Evolutionary conservation across 2,888 invertebrate species (phyloP).

Genomic region (Amphimallon solstitiale): DNA sequence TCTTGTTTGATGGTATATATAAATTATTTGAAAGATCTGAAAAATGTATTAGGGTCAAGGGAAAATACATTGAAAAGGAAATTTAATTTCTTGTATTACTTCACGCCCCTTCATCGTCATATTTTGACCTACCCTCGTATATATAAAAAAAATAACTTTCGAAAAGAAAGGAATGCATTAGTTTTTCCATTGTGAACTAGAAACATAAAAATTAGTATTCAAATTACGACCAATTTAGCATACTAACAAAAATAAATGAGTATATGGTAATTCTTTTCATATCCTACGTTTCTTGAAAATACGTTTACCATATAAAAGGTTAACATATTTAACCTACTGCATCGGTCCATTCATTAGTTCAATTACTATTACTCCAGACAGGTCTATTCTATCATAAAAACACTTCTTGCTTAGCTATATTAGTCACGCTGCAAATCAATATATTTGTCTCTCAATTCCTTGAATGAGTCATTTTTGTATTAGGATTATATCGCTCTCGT

Average conservation of each 20-base stretch:
- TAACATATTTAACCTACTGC: slow-evolving; percentile 15
- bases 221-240: too few species aligned
- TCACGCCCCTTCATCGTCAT: too few species aligned
- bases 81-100: too few species aligned
- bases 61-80: too few species aligned
- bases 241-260: not conserved
- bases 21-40: too few species aligned
- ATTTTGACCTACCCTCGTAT: too few species aligned
- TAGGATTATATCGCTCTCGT: not conserved
- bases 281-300: not conserved
- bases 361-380: slow-evolving; percentile 7
- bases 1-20: too few species aligned
- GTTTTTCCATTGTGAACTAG: too few species aligned
- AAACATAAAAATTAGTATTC: too few species aligned
- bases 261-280: slow-evolving; percentile 6
- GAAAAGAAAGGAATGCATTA: too few species aligned
- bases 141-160: too few species aligned
- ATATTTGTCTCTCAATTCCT: slow-evolving; percentile 1
- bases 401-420: not conserved
- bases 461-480: not conserved
- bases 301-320: not conserved
- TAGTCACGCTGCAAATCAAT: slow-evolving; percentile 27
- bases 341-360: slow-evolving; percentile 1
- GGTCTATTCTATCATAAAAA: slow-evolving; percentile 14
- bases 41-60: too few species aligned